These are phyloP conservation scores for Syngnathus typhle DNA, from an alignment of 2,113 vertebrate genomes.

Conservation along the genomic window DNA sequence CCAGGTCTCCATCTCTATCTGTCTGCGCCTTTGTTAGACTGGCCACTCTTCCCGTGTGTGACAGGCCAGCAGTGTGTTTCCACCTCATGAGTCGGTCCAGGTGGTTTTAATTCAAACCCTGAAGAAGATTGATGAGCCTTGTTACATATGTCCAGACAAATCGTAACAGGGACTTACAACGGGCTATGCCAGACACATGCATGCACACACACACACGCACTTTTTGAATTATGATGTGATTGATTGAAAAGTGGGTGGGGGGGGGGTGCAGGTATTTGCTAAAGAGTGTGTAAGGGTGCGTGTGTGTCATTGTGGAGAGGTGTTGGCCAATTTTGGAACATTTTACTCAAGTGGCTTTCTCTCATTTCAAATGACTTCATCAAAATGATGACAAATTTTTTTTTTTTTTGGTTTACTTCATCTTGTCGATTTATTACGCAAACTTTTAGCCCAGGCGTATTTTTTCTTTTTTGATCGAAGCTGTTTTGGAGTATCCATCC, in stretches of 20 bases:
- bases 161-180: constrained; percentile 43
- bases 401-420: neutral
- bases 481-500: constrained; percentile 60
- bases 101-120: constrained; percentile 67
- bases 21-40: constrained; percentile 40
- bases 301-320: neutral
- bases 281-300: neutral
- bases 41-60: constrained; percentile 44
- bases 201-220: constrained; percentile 10
- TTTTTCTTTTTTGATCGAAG: neutral
- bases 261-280: constrained; percentile 1
- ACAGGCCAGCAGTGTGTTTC: constrained; percentile 58
- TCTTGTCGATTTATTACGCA: neutral
- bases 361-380: constrained; percentile 12
- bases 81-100: constrained; percentile 61
- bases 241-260: constrained; percentile 13
- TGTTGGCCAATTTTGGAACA: constrained; percentile 10
- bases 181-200: constrained; percentile 46
- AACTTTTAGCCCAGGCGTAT: neutral
- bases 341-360: constrained; percentile 11
- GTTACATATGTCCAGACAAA: constrained; percentile 69
- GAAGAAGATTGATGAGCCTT: constrained; percentile 72
- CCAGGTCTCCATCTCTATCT: constrained; percentile 53
- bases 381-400: neutral
- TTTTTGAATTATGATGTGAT: constrained; percentile 40